Evolutionary conservation across 2,797 vertebrate species (phyloP), one percentile per base, ranked within the genome.

Genomic region (Lepus townsendii): DNA sequence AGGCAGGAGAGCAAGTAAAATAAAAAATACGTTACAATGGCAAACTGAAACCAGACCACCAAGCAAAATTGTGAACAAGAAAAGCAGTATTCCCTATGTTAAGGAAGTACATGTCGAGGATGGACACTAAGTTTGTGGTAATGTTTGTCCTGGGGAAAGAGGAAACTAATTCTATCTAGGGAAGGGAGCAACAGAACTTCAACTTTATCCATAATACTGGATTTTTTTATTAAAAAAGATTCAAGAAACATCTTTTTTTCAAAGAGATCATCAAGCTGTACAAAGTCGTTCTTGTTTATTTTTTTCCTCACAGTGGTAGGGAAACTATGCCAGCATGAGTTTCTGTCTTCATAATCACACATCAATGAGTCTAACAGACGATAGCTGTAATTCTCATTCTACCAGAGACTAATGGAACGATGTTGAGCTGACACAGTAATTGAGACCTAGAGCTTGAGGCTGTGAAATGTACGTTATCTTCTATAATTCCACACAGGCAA

Each of bases 221-320:
- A n/a, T 72, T 75, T 75, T 90, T 83, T 88, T 26, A 82, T 6
- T 82, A 16, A 88, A 84, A 96, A 71, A 54, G 24, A 72, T 52
- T 62, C 10, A 71, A 65, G 27, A 66, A 93, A 72, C 5, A 69
- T 35, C 17, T 73, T 78, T 85, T 71, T 79, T 72, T 62, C n/a
- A 52, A 89, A 73, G 11, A 84, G 84, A 88, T 7, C 80, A 4
- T 83, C 26, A 95, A 73, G 52, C 85, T 66, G 72, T 38, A 5
- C 8, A 79, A 73, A 80, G 14, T 19, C 4, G 32, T 83, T 76
- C 12, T 83, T 77, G 19, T 66, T 62, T 20, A 47, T 71, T 73
- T 71, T 73, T 80, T 17, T n/a, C 20, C 5, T 88, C 27, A 75
- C 9, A 68, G 63, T n/a, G 17, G 52, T 20, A 73, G 5, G 19